Percentiles rank a stretch among this genome's conserved stretches.
Conservation (phyloP, 2,113 vertebrate species). For the Bos javanicus region DNA sequence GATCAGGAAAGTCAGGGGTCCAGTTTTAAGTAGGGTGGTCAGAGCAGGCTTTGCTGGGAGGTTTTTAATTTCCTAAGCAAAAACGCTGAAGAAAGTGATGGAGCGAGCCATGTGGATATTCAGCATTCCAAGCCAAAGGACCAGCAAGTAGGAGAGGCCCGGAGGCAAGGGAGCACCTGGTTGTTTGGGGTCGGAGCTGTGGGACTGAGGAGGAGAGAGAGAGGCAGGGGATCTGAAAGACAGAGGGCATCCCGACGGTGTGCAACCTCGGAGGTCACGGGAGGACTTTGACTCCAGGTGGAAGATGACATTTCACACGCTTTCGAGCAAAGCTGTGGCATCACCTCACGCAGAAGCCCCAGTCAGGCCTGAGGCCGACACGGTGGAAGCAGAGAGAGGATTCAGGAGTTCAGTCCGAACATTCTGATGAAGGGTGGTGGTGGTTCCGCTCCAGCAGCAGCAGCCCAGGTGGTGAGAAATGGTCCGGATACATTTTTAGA, state of each 20-base stretch:
- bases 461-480: not conserved
- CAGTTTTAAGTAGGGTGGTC: not conserved
- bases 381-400: not conserved
- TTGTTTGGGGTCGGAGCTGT: not conserved
- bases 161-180: not conserved
- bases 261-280: not conserved
- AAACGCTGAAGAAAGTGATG: not conserved
- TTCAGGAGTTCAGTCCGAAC: rapidly evolving
- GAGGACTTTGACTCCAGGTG: not conserved
- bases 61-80: not conserved
- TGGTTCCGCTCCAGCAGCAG: not conserved
- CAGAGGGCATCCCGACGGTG: rapidly evolving
- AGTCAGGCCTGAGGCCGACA: too few relatives aligned
- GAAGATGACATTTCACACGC: not conserved
- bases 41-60: not conserved
- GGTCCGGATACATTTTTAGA: not conserved
- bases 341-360: rapidly evolving
- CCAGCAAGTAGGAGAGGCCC: not conserved
- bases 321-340: not conserved
- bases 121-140: not conserved
- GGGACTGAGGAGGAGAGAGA: not conserved
- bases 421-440: not conserved
- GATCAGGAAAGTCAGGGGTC: not conserved
- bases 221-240: not conserved
- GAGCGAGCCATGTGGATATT: not conserved